Conservation (phyloP, 2,888 invertebrate species). For the Bugulina stolonifera region DNA sequence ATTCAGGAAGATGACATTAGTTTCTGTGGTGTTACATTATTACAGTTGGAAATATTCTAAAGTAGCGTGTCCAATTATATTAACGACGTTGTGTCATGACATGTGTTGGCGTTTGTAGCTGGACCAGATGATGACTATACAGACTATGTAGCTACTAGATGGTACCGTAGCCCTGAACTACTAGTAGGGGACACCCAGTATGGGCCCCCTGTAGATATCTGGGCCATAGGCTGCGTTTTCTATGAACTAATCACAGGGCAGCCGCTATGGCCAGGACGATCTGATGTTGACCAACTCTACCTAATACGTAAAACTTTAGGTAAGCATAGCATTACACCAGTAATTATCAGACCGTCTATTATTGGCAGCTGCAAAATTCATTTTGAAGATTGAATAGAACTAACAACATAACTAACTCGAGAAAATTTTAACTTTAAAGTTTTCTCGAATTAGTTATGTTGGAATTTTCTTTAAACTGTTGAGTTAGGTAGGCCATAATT, state of each 20-base stretch:
- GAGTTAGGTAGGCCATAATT: too few species aligned
- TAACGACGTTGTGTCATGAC: too few species aligned
- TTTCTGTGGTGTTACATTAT: too few species aligned
- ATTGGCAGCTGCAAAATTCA: too few species aligned
- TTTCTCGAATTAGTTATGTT: too few species aligned
- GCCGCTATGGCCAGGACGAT: constrained; percentile 80
- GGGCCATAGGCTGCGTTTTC: constrained; percentile 72
- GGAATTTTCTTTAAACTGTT: too few species aligned
- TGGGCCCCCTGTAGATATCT: constrained; percentile 76
- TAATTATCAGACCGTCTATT: background rate
- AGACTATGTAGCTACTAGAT: constrained; percentile 96
- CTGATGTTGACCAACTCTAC: constrained; percentile 91
- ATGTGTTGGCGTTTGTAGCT: constrained; percentile 55
- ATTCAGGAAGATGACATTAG: too few species aligned
- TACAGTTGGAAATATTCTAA: too few species aligned
- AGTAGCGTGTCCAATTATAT: too few species aligned
- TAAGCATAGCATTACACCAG: constrained; percentile 29
- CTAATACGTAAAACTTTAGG: constrained; percentile 82
- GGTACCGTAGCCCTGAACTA: constrained; percentile 95
- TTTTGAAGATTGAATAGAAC: too few species aligned
- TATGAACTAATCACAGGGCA: constrained; percentile 47
- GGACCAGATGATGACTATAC: constrained; percentile 96
- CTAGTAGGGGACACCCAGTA: constrained; percentile 84
- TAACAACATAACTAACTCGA: too few species aligned
- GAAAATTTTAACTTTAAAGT: too few species aligned